Percentiles rank a stretch among this genome's conserved stretches.
phyloP scores from a whole-genome alignment of 1,140 invertebrate genomes.

The Procambarus virginalis region DNA sequence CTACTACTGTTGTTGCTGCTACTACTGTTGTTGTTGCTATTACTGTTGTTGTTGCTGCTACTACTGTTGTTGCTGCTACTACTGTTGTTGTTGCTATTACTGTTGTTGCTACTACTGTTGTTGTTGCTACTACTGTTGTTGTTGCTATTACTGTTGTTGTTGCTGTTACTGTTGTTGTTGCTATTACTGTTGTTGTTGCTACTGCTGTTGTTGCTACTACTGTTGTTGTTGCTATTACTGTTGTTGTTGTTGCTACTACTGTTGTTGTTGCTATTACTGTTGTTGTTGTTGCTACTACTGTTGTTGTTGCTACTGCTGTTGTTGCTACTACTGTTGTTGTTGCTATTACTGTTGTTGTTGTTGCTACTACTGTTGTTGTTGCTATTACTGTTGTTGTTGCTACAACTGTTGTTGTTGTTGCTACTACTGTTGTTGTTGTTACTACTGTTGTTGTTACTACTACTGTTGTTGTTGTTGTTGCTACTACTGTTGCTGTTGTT shows the following conservation, averaged over 20 bases:
- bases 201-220: neutral
- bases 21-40: neutral
- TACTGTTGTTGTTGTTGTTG: too few species aligned
- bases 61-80: neutral
- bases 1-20: neutral
- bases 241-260: slow-evolving; percentile 4
- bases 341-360: neutral
- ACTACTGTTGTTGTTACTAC: too few species aligned
- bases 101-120: neutral
- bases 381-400: neutral
- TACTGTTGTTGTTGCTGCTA: neutral
- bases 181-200: neutral
- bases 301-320: too few species aligned
- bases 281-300: too few species aligned
- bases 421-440: too few species aligned
- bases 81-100: too few species aligned
- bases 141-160: neutral
- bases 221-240: neutral
- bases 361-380: too few species aligned
- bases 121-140: slow-evolving; percentile 13
- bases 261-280: too few species aligned
- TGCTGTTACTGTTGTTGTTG: neutral
- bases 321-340: too few species aligned
- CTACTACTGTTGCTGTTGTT: too few species aligned
- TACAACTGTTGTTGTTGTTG: too few species aligned